phyloP scores from a whole-genome alignment of 23 tunicate species.

The Ciona savignyi region DNA sequence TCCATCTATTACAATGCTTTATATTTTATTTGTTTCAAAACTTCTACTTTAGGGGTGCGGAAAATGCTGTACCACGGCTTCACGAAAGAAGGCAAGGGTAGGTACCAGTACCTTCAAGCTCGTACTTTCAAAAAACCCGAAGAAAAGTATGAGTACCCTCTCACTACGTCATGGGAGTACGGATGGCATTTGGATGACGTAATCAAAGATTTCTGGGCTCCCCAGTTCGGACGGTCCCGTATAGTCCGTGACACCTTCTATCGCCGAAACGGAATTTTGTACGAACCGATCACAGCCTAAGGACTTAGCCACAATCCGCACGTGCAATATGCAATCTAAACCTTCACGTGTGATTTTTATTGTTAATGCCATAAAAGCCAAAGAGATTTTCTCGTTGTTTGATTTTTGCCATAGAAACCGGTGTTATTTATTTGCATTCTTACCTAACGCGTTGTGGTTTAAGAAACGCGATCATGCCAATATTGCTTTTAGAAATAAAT shows the following conservation, averaged over 20 bases:
- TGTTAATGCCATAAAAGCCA: too few relatives aligned
- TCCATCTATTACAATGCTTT: background rate
- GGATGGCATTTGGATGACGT: conserved; percentile 80
- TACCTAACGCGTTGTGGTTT: too few relatives aligned
- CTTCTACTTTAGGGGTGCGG: conserved; percentile 20
- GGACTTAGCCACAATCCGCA: too few relatives aligned
- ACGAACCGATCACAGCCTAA: conserved; percentile 36
- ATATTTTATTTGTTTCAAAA: background rate
- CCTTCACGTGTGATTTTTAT: too few relatives aligned
- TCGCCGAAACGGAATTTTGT: conserved; percentile 65
- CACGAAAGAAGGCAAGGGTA: conserved; percentile 79
- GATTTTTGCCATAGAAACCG: too few relatives aligned
- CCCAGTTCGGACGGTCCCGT: conserved; percentile 56
- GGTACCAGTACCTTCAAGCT: conserved; percentile 68
- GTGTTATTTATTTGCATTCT: too few relatives aligned
- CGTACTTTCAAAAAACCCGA: conserved; percentile 68
- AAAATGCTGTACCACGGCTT: conserved; percentile 65
- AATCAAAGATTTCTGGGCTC: conserved; percentile 36
- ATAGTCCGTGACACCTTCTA: conserved; percentile 92
- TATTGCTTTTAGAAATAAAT: too few relatives aligned
- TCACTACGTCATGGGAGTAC: conserved; percentile 62
- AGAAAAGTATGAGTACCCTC: conserved; percentile 68
- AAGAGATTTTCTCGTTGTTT: too few relatives aligned
- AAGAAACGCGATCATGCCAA: too few relatives aligned
- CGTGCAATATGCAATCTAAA: too few relatives aligned